phyloP scores from a whole-genome alignment of 2,113 vertebrate species.

The Arenaria interpres region DNA sequence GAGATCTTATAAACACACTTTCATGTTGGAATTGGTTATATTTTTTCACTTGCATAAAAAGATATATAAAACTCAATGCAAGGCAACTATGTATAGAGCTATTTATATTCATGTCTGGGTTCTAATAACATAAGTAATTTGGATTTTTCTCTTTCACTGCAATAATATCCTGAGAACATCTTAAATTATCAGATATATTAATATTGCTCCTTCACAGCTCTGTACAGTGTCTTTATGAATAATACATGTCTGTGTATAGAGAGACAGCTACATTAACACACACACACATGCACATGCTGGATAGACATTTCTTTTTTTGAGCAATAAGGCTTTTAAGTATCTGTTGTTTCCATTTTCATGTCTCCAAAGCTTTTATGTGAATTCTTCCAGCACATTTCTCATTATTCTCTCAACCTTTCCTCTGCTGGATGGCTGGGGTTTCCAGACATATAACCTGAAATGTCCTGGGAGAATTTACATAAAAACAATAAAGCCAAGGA shows the following conservation, averaged over 20 bases:
- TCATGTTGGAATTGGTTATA: background rate
- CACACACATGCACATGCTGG: background rate
- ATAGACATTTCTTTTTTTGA: constrained; percentile 32
- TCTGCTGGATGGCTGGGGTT: constrained; percentile 73
- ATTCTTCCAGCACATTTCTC: constrained; percentile 81
- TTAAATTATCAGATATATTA: background rate
- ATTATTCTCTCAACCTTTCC: constrained; percentile 75
- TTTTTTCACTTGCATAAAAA: constrained; percentile 10
- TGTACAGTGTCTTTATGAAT: background rate
- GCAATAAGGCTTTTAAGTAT: constrained; percentile 68
- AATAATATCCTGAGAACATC: background rate
- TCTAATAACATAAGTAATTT: background rate
- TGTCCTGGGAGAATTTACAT: constrained; percentile 79
- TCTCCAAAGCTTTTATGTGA: constrained; percentile 79
- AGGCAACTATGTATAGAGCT: background rate
- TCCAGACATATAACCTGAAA: constrained; percentile 80
- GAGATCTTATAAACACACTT: constrained; percentile 7
- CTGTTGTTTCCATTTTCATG: constrained; percentile 82
- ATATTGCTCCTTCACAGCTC: background rate
- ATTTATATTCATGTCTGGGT: background rate
- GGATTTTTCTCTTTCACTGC: background rate
- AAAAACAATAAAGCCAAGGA: constrained; percentile 74
- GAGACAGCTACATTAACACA: background rate
- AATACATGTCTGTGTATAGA: background rate
- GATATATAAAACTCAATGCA: background rate